Evolutionary conservation across 1,140 invertebrate genomes (phyloP).

Genomic region (Ephestia elutella): DNA sequence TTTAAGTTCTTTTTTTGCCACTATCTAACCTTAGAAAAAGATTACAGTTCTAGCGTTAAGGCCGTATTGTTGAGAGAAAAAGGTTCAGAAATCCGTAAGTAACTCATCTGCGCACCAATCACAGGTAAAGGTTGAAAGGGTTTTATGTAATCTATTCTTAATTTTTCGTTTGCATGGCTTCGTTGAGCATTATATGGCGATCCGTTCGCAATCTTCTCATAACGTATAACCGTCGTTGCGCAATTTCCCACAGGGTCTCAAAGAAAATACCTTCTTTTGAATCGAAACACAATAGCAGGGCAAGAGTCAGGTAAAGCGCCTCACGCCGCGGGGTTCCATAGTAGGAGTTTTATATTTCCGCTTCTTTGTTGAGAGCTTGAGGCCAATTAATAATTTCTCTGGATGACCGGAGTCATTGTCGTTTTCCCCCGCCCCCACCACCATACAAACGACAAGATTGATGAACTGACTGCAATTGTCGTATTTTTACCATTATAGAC

Average conservation of each 20-base stretch:
- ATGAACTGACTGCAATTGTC: conserved; percentile 63
- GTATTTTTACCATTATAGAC: conserved; percentile 58
- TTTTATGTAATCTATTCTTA: conserved; percentile 27
- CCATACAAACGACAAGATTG: conserved; percentile 63
- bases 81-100: conserved; percentile 30
- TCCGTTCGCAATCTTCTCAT: neutral
- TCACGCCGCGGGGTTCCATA: conserved; percentile 55
- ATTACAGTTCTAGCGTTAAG: conserved; percentile 17
- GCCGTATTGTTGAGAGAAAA: conserved; percentile 16
- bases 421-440: conserved; percentile 36
- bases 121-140: conserved; percentile 38
- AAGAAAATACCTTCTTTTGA: conserved; percentile 64
- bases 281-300: conserved; percentile 59
- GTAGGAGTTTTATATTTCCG: conserved; percentile 73
- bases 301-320: conserved; percentile 71
- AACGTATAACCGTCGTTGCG: conserved; percentile 48
- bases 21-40: neutral
- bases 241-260: conserved; percentile 67
- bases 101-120: conserved; percentile 26
- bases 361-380: conserved; percentile 62
- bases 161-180: conserved; percentile 20
- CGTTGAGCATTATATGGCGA: conserved; percentile 20
- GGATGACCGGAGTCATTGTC: conserved; percentile 68
- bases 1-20: too few species aligned
- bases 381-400: conserved; percentile 71